Base-by-base conservation (phyloP, 2,888 invertebrate species). In the Eustalomyia histrio region DNA sequence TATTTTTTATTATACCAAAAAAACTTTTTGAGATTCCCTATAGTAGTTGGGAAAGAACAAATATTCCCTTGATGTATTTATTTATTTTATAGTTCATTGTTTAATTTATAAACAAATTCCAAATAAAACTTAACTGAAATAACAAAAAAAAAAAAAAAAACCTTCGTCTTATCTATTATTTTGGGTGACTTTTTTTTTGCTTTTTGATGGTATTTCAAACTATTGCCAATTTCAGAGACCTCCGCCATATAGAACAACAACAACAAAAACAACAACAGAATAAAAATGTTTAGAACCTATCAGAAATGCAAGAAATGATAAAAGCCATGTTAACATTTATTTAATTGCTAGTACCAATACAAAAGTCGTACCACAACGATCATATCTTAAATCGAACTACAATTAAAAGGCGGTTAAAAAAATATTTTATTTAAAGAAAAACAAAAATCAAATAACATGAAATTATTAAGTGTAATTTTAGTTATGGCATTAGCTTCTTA, bases 281-380 rank as follows among this genome's bases (percentile, higher is more conserved):
- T 3, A 39, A 39, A 8, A 1, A 0, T 12, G 1, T 12, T 47
- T 47, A 60, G 47, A 64, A 64, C 29, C 50, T 29, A 60, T 55
- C 60, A 52, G 24, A 43, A 69, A 63, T 72, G 50, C 71, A 65
- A 63, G 63, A 78, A 74, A 67, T 84, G 86, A 84, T 85, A 88
- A 88, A 87, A 85, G 83, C 82, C 84, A 84, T 84, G 87, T 87
- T 88, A 86, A 87, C 85, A 86, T 74, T 83, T 85, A 85, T 85
- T 84, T 86, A 86, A 87, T 86, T 87, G 86, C 83, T 88, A 89
- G 88, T 88, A 85, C 69, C 83, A 80, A 78, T 86, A 86, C 75
- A 83, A 84, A 80, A 79, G 84, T 85, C 84, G 84, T 83, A 61
- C 79, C 53, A 84, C 52, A 76, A 78, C 63, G 79, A 72, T 82